These are phyloP conservation scores for Spheniscus humboldti DNA, from an alignment of 2,797 vertebrate genomes.

Conservation along the genomic window DNA sequence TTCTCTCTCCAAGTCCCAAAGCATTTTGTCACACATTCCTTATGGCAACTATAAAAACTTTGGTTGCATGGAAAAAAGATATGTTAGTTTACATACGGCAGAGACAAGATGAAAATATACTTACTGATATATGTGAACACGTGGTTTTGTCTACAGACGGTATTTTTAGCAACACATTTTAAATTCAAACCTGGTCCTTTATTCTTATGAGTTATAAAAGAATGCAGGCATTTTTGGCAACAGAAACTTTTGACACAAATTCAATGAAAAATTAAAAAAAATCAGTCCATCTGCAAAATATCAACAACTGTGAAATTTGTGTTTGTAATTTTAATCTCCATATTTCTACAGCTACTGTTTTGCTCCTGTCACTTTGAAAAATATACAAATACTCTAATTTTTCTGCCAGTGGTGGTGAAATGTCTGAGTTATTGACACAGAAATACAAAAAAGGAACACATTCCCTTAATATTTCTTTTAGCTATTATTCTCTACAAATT, in stretches of 20 bases:
- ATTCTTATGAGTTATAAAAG: accelerated
- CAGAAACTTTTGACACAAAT: not conserved
- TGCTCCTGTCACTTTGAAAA: not conserved
- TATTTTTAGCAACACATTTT: not conserved
- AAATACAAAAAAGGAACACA: not conserved
- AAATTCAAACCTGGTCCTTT: not conserved
- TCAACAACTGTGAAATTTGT: not conserved
- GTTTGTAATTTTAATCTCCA: not conserved
- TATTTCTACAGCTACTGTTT: not conserved
- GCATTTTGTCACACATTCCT: not conserved
- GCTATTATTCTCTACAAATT: not conserved
- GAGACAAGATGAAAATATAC: not conserved
- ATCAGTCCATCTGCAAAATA: not conserved
- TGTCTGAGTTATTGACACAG: not conserved
- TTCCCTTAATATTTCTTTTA: not conserved
- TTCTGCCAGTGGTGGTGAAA: not conserved
- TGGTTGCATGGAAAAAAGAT: not conserved
- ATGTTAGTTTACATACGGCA: not conserved
- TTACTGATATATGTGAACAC: accelerated
- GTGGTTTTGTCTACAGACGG: not conserved
- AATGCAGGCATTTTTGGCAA: not conserved
- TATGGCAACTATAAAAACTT: not conserved
- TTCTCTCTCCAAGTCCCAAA: not conserved
- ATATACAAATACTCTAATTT: not conserved
- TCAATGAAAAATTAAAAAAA: not conserved